These are phyloP conservation scores for Anoplolepis gracilipes DNA, from an alignment of 1,140 invertebrate genomes.

Conservation along the genomic window DNA sequence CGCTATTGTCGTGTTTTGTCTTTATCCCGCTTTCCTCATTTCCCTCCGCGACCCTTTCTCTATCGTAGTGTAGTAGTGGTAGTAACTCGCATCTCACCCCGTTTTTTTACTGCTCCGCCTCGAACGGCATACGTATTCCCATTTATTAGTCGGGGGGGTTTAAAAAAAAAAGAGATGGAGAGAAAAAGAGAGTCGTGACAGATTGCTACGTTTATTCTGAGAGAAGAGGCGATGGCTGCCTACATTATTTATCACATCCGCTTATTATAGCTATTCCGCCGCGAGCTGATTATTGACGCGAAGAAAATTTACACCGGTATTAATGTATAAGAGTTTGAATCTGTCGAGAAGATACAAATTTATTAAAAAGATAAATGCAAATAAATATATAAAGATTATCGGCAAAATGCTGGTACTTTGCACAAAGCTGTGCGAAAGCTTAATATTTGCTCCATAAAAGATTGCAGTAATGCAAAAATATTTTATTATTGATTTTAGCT, in stretches of 20 bases:
- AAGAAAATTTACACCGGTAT: neutral
- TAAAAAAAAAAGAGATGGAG: conserved; percentile 40
- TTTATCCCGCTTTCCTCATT: conserved; percentile 62
- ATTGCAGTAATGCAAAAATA: neutral
- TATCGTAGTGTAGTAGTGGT: conserved; percentile 3
- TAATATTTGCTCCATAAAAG: neutral
- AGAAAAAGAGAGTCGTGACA: conserved; percentile 43
- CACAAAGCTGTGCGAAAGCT: neutral
- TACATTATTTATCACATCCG: conserved; percentile 13
- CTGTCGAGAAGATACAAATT: neutral
- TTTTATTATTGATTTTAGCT: neutral
- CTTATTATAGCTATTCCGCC: conserved; percentile 12
- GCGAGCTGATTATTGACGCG: neutral
- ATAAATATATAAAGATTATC: neutral
- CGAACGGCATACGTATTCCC: conserved; percentile 63
- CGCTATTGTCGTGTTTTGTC: conserved; percentile 73
- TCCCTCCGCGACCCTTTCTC: conserved; percentile 39
- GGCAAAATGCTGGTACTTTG: neutral
- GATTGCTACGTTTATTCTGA: conserved; percentile 65
- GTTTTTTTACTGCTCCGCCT: conserved; percentile 32
- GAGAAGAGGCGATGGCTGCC: neutral
- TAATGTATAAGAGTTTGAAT: neutral
- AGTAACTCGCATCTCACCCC: conserved; percentile 27
- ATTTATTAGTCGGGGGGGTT: conserved; percentile 66
- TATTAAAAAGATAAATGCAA: neutral